Evolutionary conservation across 1,140 invertebrate genomes (phyloP).

Genomic region (Pentalonia nigronervosa): DNA sequence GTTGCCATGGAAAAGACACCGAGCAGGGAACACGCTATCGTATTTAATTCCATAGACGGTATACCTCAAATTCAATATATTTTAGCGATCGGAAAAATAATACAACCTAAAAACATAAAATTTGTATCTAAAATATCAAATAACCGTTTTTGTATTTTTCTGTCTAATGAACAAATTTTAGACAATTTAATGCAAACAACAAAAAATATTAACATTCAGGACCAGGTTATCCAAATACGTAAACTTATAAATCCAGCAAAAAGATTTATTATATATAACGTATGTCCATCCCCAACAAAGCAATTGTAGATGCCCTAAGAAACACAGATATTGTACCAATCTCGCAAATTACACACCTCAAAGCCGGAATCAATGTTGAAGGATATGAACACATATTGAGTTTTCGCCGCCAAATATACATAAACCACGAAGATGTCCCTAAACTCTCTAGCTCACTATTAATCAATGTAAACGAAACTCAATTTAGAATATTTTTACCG

Average conservation of each 20-base stretch:
- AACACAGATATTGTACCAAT: neutral
- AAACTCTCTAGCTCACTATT: neutral
- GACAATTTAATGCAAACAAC: neutral
- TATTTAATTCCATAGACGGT: too few relatives aligned
- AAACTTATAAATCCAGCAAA: neutral
- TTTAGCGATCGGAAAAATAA: neutral
- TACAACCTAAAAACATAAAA: neutral
- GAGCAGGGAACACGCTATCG: too few relatives aligned
- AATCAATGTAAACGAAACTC: neutral
- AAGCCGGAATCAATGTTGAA: neutral
- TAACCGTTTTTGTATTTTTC: neutral
- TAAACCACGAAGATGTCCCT: neutral
- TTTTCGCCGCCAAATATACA: neutral
- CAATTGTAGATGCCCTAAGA: neutral
- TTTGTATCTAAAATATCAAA: neutral
- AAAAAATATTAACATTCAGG: neutral
- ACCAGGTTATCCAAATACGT: neutral
- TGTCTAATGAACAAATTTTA: too few relatives aligned
- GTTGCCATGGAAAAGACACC: too few relatives aligned
- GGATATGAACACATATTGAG: neutral
- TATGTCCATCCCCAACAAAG: slow-evolving; percentile 11
- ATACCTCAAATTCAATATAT: neutral
- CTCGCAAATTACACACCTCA: neutral
- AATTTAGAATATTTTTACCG: neutral
- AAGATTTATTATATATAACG: neutral